phyloP scores from a whole-genome alignment of 2,797 vertebrate genomes.

The Enteromius argenteus region DNA sequence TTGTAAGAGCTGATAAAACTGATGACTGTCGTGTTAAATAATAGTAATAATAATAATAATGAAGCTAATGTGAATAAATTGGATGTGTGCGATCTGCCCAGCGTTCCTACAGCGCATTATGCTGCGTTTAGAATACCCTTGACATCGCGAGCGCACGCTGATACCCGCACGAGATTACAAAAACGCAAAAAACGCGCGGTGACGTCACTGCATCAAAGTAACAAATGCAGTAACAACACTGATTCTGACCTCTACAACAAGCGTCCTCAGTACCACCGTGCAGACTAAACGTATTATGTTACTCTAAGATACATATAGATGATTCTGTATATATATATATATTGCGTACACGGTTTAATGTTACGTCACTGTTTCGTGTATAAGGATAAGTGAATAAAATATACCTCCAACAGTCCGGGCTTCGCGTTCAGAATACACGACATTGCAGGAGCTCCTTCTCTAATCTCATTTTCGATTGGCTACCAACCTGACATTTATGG shows the following conservation, averaged over 20 bases:
- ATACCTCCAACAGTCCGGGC: constrained; percentile 37
- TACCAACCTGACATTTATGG: constrained; percentile 17
- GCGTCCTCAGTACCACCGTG: no score
- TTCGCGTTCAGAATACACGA: constrained; percentile 16
- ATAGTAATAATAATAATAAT: not conserved
- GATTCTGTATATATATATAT: not conserved
- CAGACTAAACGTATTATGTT: not conserved
- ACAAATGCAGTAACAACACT: not conserved
- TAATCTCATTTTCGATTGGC: constrained; percentile 49
- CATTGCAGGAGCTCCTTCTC: constrained; percentile 34
- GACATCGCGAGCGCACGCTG: not conserved
- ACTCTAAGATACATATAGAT: not conserved
- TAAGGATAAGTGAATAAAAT: constrained; percentile 14
- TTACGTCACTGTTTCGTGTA: not conserved
- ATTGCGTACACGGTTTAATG: not conserved
- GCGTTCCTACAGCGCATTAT: not conserved
- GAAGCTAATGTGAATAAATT: not conserved
- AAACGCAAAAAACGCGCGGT: not conserved
- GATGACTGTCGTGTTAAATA: not conserved
- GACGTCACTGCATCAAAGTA: constrained; percentile 28
- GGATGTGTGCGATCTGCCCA: not conserved
- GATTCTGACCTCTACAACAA: constrained; percentile 22
- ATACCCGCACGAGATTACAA: not conserved
- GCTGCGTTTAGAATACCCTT: not conserved
- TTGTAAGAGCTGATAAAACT: not conserved